Percentiles rank a stretch among this genome's conserved stretches.
phyloP scores from a whole-genome alignment of 2,888 invertebrate species.

The Vannuccia rotundouncinata region DNA sequence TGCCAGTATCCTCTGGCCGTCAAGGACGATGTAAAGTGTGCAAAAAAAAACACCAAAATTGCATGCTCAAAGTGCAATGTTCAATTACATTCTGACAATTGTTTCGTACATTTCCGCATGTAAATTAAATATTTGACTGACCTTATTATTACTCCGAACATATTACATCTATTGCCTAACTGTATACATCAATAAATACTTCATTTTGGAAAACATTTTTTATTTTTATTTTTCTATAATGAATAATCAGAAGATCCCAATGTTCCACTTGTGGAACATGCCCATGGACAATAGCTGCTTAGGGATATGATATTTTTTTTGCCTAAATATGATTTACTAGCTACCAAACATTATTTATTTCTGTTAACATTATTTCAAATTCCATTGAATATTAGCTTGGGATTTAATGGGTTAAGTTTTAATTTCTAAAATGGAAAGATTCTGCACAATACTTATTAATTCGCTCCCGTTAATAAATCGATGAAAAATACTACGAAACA shows the following conservation, averaged over 20 bases:
- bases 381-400: background rate
- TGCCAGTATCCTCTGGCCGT: constrained; percentile 2
- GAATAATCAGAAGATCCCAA: constrained; percentile 27
- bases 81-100: constrained; percentile 17
- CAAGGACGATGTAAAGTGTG: constrained; percentile 28
- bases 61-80: constrained; percentile 10
- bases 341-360: constrained; percentile 19
- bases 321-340: constrained; percentile 10
- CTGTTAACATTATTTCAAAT: background rate
- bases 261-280: constrained; percentile 34
- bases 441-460: too few relatives aligned
- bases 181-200: background rate
- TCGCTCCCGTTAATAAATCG: too few relatives aligned
- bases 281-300: constrained; percentile 10
- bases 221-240: constrained; percentile 8
- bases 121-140: constrained; percentile 15
- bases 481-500: too few relatives aligned
- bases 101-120: constrained; percentile 12
- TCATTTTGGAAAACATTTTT: background rate
- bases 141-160: background rate
- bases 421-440: too few relatives aligned
- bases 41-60: constrained; percentile 12
- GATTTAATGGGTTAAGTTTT: constrained; percentile 22
- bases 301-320: background rate
- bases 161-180: background rate